These are phyloP conservation scores for Chymomyza caudatula DNA, from an alignment of 2,888 invertebrate species.

Conservation along the genomic window DNA sequence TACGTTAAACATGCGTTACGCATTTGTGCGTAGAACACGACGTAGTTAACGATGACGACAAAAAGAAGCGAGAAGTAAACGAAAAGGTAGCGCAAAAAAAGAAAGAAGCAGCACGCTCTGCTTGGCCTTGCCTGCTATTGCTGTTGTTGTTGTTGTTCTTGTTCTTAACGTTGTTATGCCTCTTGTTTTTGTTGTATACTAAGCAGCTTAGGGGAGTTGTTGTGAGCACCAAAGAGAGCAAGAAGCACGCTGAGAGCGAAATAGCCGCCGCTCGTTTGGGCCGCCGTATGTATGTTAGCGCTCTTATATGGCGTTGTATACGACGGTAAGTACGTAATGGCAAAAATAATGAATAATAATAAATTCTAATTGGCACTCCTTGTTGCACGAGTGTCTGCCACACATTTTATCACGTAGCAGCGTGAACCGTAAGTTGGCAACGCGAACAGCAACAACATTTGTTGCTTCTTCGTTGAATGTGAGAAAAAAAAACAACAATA, in stretches of 20 bases:
- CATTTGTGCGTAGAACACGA: neutral
- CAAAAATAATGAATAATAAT: slow-evolving; percentile 67
- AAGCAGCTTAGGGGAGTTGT: slow-evolving; percentile 17
- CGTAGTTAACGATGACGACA: neutral
- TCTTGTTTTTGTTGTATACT: slow-evolving; percentile 16
- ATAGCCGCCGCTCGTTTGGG: neutral
- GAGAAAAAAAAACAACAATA: slow-evolving; percentile 22
- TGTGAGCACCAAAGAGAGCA: slow-evolving; percentile 13
- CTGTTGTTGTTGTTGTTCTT: neutral
- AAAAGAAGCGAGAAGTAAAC: neutral
- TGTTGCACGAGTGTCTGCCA: neutral
- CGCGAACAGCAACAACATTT: slow-evolving; percentile 49
- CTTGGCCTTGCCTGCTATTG: slow-evolving; percentile 26
- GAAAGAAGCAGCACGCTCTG: slow-evolving; percentile 3
- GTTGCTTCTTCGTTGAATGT: slow-evolving; percentile 50
- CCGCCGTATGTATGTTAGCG: neutral
- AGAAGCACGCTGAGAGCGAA: slow-evolving; percentile 26
- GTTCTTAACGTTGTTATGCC: neutral
- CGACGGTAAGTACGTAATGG: slow-evolving; percentile 31
- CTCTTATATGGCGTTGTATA: slow-evolving; percentile 1
- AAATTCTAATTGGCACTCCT: slow-evolving; percentile 63
- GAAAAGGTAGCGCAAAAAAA: neutral
- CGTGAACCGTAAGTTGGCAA: slow-evolving; percentile 29
- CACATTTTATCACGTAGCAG: slow-evolving; percentile 63
- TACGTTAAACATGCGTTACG: too few species aligned